Conservation (phyloP, 2,888 invertebrate species). For the Artemia sinica region DNA sequence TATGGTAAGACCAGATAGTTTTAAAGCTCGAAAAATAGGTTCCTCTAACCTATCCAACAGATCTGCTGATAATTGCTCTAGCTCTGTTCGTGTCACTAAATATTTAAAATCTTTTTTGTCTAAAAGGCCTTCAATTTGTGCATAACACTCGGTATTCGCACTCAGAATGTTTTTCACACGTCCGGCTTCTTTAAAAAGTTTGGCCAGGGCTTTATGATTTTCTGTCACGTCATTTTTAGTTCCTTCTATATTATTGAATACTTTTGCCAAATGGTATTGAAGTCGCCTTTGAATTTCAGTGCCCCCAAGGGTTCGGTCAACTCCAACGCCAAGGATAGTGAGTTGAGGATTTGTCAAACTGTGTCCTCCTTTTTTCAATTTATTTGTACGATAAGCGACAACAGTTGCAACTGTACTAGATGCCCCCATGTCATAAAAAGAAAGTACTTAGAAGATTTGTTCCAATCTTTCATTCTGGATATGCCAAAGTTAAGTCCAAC, state of each 20-base stretch:
- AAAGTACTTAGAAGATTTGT: too few species aligned
- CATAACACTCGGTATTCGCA: slow-evolving; percentile 80
- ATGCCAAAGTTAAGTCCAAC: too few species aligned
- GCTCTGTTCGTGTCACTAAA: slow-evolving; percentile 58
- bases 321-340: slow-evolving; percentile 78
- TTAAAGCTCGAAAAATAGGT: slow-evolving; percentile 65
- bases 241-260: slow-evolving; percentile 67
- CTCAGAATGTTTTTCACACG: slow-evolving; percentile 86
- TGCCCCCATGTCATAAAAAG: slow-evolving; percentile 39
- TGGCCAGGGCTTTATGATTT: slow-evolving; percentile 76
- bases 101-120: slow-evolving; percentile 77
- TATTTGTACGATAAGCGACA: slow-evolving; percentile 72
- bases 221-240: slow-evolving; percentile 59
- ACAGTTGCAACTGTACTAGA: slow-evolving; percentile 78
- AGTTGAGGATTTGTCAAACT: slow-evolving; percentile 80
- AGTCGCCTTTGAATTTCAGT: slow-evolving; percentile 78
- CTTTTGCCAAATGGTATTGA: slow-evolving; percentile 66
- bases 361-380: slow-evolving; percentile 65
- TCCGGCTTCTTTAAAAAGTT: slow-evolving; percentile 89
- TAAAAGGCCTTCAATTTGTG: slow-evolving; percentile 83
- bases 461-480: too few species aligned
- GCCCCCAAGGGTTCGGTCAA: slow-evolving; percentile 73
- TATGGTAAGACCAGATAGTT: slow-evolving; percentile 48
- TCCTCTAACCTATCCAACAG: slow-evolving; percentile 53
- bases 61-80: slow-evolving; percentile 67